phyloP scores from a whole-genome alignment of 2,113 vertebrate species.

The Polyodon spathula region DNA sequence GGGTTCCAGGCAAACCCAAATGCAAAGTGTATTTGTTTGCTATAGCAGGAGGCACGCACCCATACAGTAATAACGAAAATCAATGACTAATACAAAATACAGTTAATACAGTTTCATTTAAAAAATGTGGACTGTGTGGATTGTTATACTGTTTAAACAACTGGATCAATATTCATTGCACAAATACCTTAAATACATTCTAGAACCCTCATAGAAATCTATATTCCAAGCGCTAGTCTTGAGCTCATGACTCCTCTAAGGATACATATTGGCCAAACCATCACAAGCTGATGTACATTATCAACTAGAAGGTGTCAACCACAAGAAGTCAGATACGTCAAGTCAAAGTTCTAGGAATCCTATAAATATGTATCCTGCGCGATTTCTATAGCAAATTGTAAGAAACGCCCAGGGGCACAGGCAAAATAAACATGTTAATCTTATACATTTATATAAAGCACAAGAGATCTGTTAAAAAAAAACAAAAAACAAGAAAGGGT shows the following conservation, averaged over 20 bases:
- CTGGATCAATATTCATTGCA: too few species aligned
- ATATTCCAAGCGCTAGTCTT: not conserved
- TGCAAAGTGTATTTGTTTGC: not conserved
- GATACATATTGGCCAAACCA: not conserved
- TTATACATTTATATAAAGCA: not conserved
- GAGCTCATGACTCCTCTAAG: not conserved
- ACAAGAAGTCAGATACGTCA: slow-evolving; percentile 6
- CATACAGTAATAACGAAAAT: too few species aligned
- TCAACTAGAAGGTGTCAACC: not conserved
- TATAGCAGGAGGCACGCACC: too few species aligned
- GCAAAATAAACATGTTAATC: slow-evolving; percentile 6
- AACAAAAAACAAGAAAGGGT: too few species aligned
- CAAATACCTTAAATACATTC: not conserved
- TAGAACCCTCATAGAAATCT: not conserved
- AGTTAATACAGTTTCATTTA: too few species aligned
- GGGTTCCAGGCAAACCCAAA: not conserved
- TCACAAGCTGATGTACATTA: not conserved
- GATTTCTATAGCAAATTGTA: not conserved
- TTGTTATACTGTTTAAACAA: too few species aligned
- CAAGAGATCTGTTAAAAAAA: too few species aligned
- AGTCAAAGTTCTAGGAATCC: not conserved
- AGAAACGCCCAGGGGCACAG: not conserved
- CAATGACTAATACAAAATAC: too few species aligned
- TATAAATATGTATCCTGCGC: not conserved
- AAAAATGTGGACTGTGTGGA: too few species aligned